These are phyloP conservation scores for Penaeus monodon DNA, from an alignment of 2,888 invertebrate genomes.

Conservation along the genomic window DNA sequence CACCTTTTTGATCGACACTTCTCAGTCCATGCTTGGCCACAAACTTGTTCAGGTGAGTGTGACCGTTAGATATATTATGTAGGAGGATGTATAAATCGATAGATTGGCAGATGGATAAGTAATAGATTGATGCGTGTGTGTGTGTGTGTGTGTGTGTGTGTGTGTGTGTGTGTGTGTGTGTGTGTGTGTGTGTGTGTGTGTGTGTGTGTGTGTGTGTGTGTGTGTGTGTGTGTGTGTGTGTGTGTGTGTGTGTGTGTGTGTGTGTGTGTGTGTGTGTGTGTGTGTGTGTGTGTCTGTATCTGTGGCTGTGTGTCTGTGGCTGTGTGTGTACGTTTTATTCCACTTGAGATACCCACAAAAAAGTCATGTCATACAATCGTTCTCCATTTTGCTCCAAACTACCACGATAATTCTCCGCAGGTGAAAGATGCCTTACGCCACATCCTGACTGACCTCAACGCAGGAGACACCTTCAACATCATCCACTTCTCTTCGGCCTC, in stretches of 20 bases:
- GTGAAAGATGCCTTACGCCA: conserved; percentile 59
- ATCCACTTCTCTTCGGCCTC: conserved; percentile 48
- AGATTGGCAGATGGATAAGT: too few relatives aligned
- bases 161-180: not conserved
- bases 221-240: not conserved
- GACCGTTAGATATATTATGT: not conserved
- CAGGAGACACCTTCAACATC: conserved; percentile 63
- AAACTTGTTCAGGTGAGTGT: conserved; percentile 75
- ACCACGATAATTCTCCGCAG: conserved; percentile 20
- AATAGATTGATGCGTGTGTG: too few relatives aligned
- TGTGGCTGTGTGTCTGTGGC: not conserved
- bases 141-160: not conserved
- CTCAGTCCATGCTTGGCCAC: conserved; percentile 80
- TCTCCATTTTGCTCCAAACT: not conserved
- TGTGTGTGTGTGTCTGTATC: not conserved
- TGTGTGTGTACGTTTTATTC: not conserved
- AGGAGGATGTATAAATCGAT: too few relatives aligned
- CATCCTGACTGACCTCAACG: conserved; percentile 58
- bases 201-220: not conserved
- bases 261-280: not conserved
- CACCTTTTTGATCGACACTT: conserved; percentile 81
- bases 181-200: conserved; percentile 1
- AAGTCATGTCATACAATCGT: not conserved
- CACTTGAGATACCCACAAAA: not conserved
- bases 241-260: not conserved